Evolutionary conservation across 2,888 invertebrate genomes (phyloP).

Genomic region (Lacanobia oleracea): DNA sequence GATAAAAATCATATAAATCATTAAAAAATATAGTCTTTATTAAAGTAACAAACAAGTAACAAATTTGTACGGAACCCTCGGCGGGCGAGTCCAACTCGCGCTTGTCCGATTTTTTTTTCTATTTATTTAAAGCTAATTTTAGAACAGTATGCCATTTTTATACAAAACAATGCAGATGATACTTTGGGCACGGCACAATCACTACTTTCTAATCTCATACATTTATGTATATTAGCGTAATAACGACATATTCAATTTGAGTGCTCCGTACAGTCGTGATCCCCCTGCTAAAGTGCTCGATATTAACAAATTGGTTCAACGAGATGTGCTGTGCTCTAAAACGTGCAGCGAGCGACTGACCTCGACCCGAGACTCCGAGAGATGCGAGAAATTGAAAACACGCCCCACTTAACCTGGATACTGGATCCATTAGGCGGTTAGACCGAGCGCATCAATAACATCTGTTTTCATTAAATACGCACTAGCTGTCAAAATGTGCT

Average conservation of each 20-base stretch:
- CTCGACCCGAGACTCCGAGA: conserved; percentile 49
- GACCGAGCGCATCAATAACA: conserved; percentile 27
- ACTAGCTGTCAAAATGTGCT: conserved; percentile 17
- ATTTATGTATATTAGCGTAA: conserved; percentile 51
- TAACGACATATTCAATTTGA: conserved; percentile 45
- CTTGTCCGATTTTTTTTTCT: not conserved
- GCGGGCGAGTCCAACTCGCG: too few relatives aligned
- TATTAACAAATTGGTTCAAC: conserved; percentile 53
- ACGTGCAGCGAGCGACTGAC: conserved; percentile 56
- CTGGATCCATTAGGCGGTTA: conserved; percentile 54
- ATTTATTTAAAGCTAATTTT: not conserved
- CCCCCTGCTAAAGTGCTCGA: conserved; percentile 46
- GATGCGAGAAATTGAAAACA: conserved; percentile 69
- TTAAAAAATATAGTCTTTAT: too few relatives aligned
- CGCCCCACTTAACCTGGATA: conserved; percentile 66
- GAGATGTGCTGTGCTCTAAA: conserved; percentile 48
- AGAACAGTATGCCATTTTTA: not conserved
- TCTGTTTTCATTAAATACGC: conserved; percentile 42
- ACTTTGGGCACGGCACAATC: conserved; percentile 28
- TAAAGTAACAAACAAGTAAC: too few relatives aligned
- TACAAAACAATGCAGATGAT: conserved; percentile 42
- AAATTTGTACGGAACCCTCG: too few relatives aligned
- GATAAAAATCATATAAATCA: too few relatives aligned
- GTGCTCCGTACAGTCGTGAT: conserved; percentile 52
- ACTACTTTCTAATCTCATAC: conserved; percentile 56